Evolutionary conservation across 2,888 invertebrate genomes (phyloP), one percentile per base, ranked within the genome.

Genomic region (Eupelmus urozonus): DNA sequence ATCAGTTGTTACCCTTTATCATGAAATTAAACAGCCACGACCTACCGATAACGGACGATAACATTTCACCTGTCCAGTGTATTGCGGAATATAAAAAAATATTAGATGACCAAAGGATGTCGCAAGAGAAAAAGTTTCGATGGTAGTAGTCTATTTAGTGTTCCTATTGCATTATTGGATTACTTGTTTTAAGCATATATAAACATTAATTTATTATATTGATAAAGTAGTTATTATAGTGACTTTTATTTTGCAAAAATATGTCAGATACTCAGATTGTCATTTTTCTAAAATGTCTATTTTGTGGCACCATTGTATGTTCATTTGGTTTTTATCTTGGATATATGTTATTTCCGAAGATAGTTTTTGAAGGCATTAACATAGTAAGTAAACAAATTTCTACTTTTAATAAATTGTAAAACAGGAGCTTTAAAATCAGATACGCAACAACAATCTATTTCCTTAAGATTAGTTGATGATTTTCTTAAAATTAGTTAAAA

Each of bases 301-400:
- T 18, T 2, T 18, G 45, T 49, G 45, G 29, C 20, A 49, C 60
- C 20, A 60, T 70, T 60, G 18, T 42, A 1, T 34, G 18, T n/a
- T 34, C 23, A 5, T 29, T 20, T 49, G 60, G 49, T 0, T 34
- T 70, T 13, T 70, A 70, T 16, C n/a, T 70, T 34, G 49, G 60
- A n/a, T 23, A 70, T 34, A 9, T 51, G 2, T 20, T 62, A 23
- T 70, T 70, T 70, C 59, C 59, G 59, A 70, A 25, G 29, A 11
- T 70, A 0, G 25, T 70, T n/a, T 18, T 1, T 2, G 59, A 45
- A 45, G 42, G 3, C n/a, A 70, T 60, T 59, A 49, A 70, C 4
- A 29, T 1, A 4, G 70, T 70, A 49, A 70, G 59, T 70, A 27
- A 18, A 1, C 9, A 27, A 16, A 20, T 9, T 9, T n/a, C n/a